Conservation (phyloP, 1,140 invertebrate species). For the Drosophila leontia region DNA sequence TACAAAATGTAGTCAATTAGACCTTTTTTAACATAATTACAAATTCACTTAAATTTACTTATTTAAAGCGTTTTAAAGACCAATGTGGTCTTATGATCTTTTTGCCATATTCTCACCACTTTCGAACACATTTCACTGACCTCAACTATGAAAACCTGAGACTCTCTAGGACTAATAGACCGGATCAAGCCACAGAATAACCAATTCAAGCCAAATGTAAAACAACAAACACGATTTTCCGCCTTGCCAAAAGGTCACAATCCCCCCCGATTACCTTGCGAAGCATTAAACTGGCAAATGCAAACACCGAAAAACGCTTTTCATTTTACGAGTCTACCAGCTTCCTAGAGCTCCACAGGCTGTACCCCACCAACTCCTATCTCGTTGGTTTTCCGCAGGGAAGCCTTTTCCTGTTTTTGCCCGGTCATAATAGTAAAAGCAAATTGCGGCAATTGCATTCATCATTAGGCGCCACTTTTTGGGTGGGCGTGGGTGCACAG, state of each 20-base stretch:
- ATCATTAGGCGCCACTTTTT: slow-evolving; percentile 68
- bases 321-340: slow-evolving; percentile 58
- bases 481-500: slow-evolving; percentile 6
- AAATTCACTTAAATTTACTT: no score
- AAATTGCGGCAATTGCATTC: slow-evolving; percentile 76
- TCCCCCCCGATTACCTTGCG: slow-evolving; percentile 17
- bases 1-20: no score
- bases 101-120: not conserved
- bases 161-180: not conserved
- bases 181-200: slow-evolving; percentile 7
- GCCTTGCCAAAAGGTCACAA: slow-evolving; percentile 47
- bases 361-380: not conserved
- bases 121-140: not conserved
- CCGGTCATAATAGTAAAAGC: slow-evolving; percentile 65
- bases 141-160: not conserved
- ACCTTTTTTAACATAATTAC: no score
- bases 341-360: slow-evolving; percentile 7
- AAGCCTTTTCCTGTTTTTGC: slow-evolving; percentile 46
- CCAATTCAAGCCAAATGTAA: slow-evolving; percentile 9
- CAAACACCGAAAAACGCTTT: slow-evolving; percentile 59
- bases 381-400: slow-evolving; percentile 10
- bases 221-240: slow-evolving; percentile 47
- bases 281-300: slow-evolving; percentile 57
- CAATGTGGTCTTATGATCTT: no score
- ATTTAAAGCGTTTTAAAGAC: not conserved